phyloP scores from a whole-genome alignment of 1,140 invertebrate genomes.

The Cephus cinctus region DNA sequence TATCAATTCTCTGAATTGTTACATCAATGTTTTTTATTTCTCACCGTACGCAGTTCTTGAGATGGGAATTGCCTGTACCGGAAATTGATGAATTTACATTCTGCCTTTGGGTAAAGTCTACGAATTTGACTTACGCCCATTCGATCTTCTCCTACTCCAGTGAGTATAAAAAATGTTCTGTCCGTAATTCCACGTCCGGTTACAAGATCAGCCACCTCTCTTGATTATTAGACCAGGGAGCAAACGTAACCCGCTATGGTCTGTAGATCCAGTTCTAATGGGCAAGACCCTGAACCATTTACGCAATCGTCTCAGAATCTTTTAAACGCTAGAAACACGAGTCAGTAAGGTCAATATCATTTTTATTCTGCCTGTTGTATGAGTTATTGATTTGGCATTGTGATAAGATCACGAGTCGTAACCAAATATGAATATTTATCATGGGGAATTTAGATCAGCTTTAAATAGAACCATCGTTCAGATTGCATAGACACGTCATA shows the following conservation, averaged over 20 bases:
- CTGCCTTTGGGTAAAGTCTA: constrained; percentile 64
- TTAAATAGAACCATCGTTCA: no score
- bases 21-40: no score
- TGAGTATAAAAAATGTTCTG: constrained; percentile 47
- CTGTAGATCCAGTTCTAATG: neutral
- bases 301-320: neutral
- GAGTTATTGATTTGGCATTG: no score
- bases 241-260: neutral
- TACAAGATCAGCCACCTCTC: constrained; percentile 1
- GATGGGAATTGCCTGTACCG: constrained; percentile 63
- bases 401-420: no score
- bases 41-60: constrained; percentile 63
- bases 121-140: constrained; percentile 61
- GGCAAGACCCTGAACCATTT: neutral
- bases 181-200: neutral
- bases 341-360: neutral
- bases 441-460: no score
- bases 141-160: constrained; percentile 67
- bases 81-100: constrained; percentile 65
- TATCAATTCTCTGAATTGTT: no score
- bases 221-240: neutral
- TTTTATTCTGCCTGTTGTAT: no score
- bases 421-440: no score
- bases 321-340: neutral
- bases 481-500: no score